These are phyloP conservation scores for Scolopax rusticola DNA, from an alignment of 2,797 vertebrate species.

Conservation along the genomic window DNA sequence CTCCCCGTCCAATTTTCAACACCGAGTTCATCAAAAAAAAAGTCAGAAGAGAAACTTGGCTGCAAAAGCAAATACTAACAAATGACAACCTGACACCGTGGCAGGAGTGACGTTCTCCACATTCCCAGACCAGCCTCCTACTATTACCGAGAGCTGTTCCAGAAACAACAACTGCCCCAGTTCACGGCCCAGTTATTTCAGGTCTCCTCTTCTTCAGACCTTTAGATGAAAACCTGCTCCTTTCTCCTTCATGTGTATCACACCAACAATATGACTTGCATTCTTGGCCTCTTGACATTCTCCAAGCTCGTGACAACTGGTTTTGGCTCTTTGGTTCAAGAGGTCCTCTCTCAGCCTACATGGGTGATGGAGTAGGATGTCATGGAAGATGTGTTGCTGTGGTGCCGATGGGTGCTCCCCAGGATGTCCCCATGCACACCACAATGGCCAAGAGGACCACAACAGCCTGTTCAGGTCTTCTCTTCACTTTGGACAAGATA, in stretches of 20 bases:
- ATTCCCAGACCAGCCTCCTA: conserved; percentile 22
- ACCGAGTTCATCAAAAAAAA: neutral
- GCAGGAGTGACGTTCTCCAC: neutral
- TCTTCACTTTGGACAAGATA: neutral
- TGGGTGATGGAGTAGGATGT: neutral
- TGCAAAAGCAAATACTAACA: neutral
- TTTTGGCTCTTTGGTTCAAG: neutral
- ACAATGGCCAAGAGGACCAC: neutral
- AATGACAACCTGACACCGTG: neutral
- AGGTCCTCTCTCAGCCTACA: neutral
- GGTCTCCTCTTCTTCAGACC: neutral
- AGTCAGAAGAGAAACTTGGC: neutral
- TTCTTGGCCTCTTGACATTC: neutral
- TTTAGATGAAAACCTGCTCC: neutral
- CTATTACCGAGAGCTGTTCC: neutral
- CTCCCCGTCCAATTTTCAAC: neutral
- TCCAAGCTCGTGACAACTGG: neutral
- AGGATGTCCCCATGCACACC: neutral
- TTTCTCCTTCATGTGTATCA: neutral
- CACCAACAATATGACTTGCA: neutral
- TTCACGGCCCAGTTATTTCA: neutral
- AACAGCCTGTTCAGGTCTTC: rapidly evolving
- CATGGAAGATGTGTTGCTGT: neutral
- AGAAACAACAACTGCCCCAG: conserved; percentile 25
- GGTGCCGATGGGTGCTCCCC: neutral